Evolutionary conservation across 2,113 vertebrate species (phyloP).

Genomic region (Passer domesticus): DNA sequence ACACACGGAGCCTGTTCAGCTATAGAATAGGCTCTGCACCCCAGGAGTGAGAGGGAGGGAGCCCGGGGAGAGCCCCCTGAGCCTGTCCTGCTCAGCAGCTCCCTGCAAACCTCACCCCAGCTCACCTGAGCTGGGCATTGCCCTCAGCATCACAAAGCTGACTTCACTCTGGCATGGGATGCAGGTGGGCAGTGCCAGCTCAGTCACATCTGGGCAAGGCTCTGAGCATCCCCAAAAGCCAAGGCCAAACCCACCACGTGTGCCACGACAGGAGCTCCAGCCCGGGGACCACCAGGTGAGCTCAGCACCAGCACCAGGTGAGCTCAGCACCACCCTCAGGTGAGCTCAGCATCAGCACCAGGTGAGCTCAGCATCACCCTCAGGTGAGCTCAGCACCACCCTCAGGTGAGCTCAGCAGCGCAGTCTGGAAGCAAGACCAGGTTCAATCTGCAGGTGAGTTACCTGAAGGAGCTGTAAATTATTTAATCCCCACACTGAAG

Average conservation of each 20-base stretch:
- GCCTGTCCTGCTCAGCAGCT: neutral
- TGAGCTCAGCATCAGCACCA: neutral
- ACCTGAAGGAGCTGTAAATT: neutral
- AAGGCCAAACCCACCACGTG: fast-evolving
- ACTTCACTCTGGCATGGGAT: fast-evolving
- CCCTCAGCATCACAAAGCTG: neutral
- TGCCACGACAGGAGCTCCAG: neutral
- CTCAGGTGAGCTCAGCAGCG: neutral
- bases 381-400: neutral
- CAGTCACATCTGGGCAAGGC: fast-evolving
- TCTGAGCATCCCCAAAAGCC: neutral
- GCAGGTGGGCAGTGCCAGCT: neutral
- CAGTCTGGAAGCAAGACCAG: fast-evolving
- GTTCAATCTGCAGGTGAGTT: neutral
- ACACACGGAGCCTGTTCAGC: neutral
- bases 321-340: neutral
- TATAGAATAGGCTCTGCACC: neutral
- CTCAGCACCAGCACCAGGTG: too few relatives aligned
- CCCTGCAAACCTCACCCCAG: neutral
- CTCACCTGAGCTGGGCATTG: fast-evolving
- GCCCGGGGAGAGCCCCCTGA: fast-evolving
- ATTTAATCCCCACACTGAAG: neutral
- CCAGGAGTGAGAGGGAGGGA: neutral
- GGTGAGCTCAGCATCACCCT: too few relatives aligned
- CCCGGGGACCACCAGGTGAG: neutral